phyloP scores from a whole-genome alignment of 2,113 vertebrate species.

The Diphyllodes magnificus region DNA sequence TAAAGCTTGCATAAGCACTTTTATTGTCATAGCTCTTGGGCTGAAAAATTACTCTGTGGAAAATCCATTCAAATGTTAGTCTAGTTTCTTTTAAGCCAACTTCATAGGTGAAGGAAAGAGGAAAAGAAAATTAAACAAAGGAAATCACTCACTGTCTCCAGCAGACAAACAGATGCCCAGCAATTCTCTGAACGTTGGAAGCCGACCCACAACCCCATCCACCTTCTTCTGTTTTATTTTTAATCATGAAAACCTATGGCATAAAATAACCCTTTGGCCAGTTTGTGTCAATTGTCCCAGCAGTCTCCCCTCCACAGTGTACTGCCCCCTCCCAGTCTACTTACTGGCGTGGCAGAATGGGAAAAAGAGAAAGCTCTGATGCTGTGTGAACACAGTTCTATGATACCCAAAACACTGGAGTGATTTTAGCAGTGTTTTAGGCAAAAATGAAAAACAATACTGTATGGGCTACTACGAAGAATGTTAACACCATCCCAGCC shows the following conservation, averaged over 20 bases:
- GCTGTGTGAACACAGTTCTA: neutral
- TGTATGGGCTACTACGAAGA: neutral
- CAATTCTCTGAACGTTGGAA: neutral
- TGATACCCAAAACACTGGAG: fast-evolving
- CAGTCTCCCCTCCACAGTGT: neutral
- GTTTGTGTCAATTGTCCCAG: neutral
- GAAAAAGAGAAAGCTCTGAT: neutral
- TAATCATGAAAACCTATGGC: neutral
- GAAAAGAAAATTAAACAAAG: neutral
- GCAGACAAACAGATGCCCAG: neutral
- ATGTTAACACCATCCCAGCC: neutral
- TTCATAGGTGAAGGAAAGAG: neutral
- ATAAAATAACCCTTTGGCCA: neutral
- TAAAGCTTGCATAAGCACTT: neutral
- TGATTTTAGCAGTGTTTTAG: neutral
- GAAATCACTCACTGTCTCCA: neutral
- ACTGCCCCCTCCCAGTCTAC: neutral
- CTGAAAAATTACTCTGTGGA: neutral
- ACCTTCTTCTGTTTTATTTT: neutral
- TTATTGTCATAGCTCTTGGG: neutral
- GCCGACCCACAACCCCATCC: fast-evolving
- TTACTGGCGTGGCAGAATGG: neutral
- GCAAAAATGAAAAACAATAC: neutral
- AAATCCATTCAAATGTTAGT: neutral
- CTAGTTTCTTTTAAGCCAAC: neutral